Evolutionary conservation across 30 jellyfish, hydroid and myxozoan species (phyloP).

Genomic region (Hydractinia symbiolongicarpus): DNA sequence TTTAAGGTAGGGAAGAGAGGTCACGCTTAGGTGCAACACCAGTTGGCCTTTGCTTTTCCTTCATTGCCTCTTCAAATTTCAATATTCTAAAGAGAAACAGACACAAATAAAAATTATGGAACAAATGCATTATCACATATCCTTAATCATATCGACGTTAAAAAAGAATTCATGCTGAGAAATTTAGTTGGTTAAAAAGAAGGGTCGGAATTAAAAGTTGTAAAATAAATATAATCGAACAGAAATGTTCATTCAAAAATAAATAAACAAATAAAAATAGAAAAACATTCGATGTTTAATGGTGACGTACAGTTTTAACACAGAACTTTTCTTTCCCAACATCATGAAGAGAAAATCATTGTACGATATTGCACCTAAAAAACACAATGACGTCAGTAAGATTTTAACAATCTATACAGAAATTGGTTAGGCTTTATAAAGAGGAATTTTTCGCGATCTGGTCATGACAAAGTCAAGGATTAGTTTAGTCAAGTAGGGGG

Average conservation of each 20-base stretch:
- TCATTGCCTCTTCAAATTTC: constrained; percentile 76
- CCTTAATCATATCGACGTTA: background rate
- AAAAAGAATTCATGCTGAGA: background rate
- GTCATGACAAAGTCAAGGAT: too few relatives aligned
- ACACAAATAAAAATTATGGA: background rate
- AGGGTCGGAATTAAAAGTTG: too few relatives aligned
- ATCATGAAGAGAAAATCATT: constrained; percentile 89
- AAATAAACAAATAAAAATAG: too few relatives aligned
- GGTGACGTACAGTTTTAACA: constrained; percentile 66
- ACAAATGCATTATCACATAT: background rate
- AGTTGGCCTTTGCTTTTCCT: constrained; percentile 58
- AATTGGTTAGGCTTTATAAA: too few relatives aligned
- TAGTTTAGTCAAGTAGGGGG: too few relatives aligned
- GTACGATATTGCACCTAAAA: constrained; percentile 78
- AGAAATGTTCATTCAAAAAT: too few relatives aligned
- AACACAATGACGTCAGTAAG: background rate
- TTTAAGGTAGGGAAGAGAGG: constrained; percentile 74
- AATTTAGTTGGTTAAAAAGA: background rate
- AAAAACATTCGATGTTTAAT: too few relatives aligned
- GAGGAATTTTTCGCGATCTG: too few relatives aligned
- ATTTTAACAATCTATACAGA: too few relatives aligned
- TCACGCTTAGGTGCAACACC: constrained; percentile 94
- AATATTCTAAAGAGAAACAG: constrained; percentile 49
- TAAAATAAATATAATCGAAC: background rate
- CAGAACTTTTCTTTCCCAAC: constrained; percentile 91